Conservation (phyloP, 2,113 vertebrate species). For the Piprites chloris region DNA sequence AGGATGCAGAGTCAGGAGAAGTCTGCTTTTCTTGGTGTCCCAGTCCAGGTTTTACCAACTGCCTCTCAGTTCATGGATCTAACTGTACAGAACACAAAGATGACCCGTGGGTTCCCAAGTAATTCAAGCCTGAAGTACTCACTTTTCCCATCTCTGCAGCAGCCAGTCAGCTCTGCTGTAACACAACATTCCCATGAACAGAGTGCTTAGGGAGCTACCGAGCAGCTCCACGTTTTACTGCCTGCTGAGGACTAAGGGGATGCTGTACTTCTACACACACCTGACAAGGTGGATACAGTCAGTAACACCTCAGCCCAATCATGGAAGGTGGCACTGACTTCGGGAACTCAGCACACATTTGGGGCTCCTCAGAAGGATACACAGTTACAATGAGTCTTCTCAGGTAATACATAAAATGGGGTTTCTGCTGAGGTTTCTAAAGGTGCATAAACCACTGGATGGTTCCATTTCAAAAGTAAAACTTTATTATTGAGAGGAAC, state of each 20-base stretch:
- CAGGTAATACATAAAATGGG: background rate
- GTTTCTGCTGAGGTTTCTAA: background rate
- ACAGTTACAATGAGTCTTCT: background rate
- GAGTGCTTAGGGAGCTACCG: background rate
- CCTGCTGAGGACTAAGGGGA: background rate
- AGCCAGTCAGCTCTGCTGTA: background rate
- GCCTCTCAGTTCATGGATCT: background rate
- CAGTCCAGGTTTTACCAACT: background rate
- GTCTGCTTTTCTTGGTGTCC: background rate
- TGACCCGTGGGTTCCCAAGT: background rate
- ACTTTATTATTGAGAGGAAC: background rate
- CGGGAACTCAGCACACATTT: background rate
- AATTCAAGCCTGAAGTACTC: background rate
- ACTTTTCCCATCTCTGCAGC: background rate
- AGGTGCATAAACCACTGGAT: background rate
- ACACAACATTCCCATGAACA: background rate
- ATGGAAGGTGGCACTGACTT: background rate
- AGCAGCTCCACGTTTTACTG: background rate
- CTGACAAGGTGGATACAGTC: background rate
- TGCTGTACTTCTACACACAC: background rate
- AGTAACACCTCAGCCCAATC: background rate
- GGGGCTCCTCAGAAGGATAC: background rate
- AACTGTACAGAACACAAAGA: background rate
- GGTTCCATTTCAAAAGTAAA: background rate
- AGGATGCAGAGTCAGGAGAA: background rate